Evolutionary conservation across 2,113 vertebrate species (phyloP).

Genomic region (Grallaria varia): DNA sequence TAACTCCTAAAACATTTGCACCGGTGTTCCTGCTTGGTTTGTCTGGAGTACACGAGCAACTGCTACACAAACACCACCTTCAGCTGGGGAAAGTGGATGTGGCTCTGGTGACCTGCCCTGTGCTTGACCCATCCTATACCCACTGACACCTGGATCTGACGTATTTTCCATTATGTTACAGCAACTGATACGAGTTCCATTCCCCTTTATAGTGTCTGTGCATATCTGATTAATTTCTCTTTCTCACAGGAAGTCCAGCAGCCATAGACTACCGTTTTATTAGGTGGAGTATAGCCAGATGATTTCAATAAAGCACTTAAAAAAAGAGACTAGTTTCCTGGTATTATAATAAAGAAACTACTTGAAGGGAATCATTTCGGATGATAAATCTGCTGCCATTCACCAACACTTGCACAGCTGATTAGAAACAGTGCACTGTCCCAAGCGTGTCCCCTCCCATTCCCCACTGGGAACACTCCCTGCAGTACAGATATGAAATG

Average conservation of each 20-base stretch:
- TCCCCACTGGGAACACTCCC: background rate
- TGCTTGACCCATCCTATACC: constrained; percentile 1
- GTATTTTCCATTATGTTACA: background rate
- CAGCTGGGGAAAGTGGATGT: background rate
- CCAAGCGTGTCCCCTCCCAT: background rate
- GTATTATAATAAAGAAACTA: constrained; percentile 70
- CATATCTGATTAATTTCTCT: constrained; percentile 46
- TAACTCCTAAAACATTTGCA: background rate
- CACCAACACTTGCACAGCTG: constrained; percentile 48
- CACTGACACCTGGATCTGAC: background rate
- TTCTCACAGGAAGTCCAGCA: constrained; percentile 69
- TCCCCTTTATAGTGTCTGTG: background rate
- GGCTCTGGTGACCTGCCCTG: background rate
- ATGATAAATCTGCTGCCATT: constrained; percentile 68
- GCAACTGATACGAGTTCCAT: constrained; percentile 40
- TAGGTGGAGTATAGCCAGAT: constrained; percentile 73
- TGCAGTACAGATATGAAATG: background rate
- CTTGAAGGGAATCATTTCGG: constrained; percentile 70
- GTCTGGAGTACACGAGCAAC: fast-evolving
- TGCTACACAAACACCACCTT: background rate
- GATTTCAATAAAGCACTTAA: constrained; percentile 73
- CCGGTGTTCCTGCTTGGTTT: background rate
- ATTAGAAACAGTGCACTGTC: constrained; percentile 54
- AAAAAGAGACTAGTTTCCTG: constrained; percentile 61
- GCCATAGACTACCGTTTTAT: constrained; percentile 58